These are phyloP conservation scores for Synergus japonicus DNA, from an alignment of 2,888 invertebrate species.

Conservation along the genomic window DNA sequence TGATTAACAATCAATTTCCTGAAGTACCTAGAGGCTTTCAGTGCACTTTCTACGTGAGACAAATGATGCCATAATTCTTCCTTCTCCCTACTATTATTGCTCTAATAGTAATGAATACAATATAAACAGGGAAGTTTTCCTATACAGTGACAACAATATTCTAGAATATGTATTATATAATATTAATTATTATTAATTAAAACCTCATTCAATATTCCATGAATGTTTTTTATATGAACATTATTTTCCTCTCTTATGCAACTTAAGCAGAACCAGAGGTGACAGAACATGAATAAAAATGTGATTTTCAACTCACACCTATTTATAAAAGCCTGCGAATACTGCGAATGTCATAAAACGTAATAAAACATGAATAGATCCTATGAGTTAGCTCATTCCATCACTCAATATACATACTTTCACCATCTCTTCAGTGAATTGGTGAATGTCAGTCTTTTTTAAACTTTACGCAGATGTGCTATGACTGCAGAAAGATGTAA, in stretches of 20 bases:
- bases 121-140: too few species aligned
- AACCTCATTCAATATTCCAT: too few species aligned
- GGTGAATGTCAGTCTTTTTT: constrained; percentile 28
- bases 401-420: constrained; percentile 5
- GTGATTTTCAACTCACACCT: constrained; percentile 56
- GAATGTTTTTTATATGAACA: background rate
- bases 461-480: background rate
- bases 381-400: constrained; percentile 20
- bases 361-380: constrained; percentile 45
- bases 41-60: too few species aligned
- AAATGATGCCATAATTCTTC: too few species aligned
- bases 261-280: constrained; percentile 44
- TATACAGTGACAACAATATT: too few species aligned
- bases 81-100: too few species aligned
- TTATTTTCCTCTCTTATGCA: background rate
- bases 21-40: too few species aligned
- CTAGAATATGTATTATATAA: too few species aligned
- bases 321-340: constrained; percentile 60
- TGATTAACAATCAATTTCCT: too few species aligned
- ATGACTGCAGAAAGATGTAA: background rate
- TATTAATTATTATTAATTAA: too few species aligned
- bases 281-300: constrained; percentile 33
- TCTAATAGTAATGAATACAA: too few species aligned
- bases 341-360: constrained; percentile 41
- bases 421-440: constrained; percentile 4